Evolutionary conservation across 2,797 vertebrate species (phyloP), one percentile per base, ranked within the genome.

Genomic region (Acanthopagrus latus): DNA sequence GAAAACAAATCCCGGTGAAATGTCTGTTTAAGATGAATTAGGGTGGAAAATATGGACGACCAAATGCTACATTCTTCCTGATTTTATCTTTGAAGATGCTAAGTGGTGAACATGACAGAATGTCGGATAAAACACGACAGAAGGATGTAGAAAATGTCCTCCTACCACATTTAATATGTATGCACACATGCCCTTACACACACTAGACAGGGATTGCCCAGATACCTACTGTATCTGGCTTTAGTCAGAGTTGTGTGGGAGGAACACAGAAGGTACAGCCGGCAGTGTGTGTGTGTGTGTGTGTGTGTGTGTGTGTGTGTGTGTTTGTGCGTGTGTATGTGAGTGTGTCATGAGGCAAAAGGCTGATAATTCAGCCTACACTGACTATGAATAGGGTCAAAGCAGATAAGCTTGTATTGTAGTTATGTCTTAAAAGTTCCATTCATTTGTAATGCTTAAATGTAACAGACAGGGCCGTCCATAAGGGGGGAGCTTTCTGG

Each of bases 141-240:
- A 64, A 67, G 7, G 50, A 55, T 33, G n/a, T 50, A 71, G 62
- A 29, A 76, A 51, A 64, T 78, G 71, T 78, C 43, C 33, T 77
- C 70, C 41, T 11, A 18, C 51, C 43, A 41, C 58, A 38, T 1
- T 70, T 82, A 70, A 57, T 58, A 77, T 72, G 51, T 41, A 68
- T 44, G 13, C 68, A 69, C 73, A 64, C 60, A 60, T 51, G 59
- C 46, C 7, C 59, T 41, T 17, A 70, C 70, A 73, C 65, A 64
- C 71, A 82, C 25, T 73, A 86, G 75, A 89, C 82, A 50, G 87
- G 88, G 88, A 91, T 84, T 87, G 80, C 90, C 86, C 83, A 74
- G 80, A 79, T 84, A 88, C 85, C 82, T 87, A 79, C 88, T 89
- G 86, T 64, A 87, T 66, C 83, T 86, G 88, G 89, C 88, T 90